Conservation (phyloP, 2,113 vertebrate species). For the Triplophysa tibetana region DNA sequence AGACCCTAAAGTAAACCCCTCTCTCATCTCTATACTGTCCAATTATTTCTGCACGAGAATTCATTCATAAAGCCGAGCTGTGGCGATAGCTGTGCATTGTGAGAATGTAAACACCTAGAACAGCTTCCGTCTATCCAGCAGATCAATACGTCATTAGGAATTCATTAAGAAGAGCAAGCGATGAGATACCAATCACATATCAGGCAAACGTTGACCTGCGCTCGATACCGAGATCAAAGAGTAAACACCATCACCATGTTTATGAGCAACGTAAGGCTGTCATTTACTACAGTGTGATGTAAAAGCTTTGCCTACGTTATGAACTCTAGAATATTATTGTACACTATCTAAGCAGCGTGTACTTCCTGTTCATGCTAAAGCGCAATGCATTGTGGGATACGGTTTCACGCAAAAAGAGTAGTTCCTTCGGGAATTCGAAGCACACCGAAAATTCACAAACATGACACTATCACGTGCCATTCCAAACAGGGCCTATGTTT, state of each 20-base stretch:
- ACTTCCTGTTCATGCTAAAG: no score
- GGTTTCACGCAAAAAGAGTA: no score
- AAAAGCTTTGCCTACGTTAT: not conserved
- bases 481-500: not conserved
- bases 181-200: conserved; percentile 48
- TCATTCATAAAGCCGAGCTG: conserved; percentile 42
- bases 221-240: not conserved
- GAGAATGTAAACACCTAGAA: not conserved
- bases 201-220: not conserved
- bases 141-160: conserved; percentile 74
- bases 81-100: conserved; percentile 6
- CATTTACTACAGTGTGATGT: not conserved
- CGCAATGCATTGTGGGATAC: no score
- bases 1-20: not conserved
- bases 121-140: conserved; percentile 16
- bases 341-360: no score
- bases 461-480: no score
- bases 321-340: not conserved
- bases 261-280: not conserved
- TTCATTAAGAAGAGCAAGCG: conserved; percentile 62
- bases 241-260: not conserved
- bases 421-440: no score
- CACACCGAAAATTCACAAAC: not conserved
- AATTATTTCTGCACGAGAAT: conserved; percentile 8
- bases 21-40: conserved; percentile 4